phyloP scores from a whole-genome alignment of 2,888 invertebrate genomes.

The Pinctada fucata region DNA sequence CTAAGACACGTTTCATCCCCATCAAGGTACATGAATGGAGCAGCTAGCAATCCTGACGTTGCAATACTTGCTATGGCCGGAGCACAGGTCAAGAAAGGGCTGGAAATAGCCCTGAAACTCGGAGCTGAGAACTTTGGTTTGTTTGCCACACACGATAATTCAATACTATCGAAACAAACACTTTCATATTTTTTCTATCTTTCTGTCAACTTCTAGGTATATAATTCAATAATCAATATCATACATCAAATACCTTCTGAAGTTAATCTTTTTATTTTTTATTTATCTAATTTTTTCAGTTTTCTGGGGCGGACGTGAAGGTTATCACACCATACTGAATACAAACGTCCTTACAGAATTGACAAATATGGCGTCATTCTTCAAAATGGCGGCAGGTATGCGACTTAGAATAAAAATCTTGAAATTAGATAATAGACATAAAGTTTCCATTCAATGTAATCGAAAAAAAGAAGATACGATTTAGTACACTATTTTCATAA shows the following conservation, averaged over 20 bases:
- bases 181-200: no score
- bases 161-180: no score
- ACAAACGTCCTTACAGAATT: slow-evolving; percentile 82
- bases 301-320: slow-evolving; percentile 82
- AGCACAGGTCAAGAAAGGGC: slow-evolving; percentile 81
- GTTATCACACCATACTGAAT: slow-evolving; percentile 81
- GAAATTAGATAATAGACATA: no score
- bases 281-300: slow-evolving; percentile 57
- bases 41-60: slow-evolving; percentile 82
- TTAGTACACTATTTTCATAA: not conserved
- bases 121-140: slow-evolving; percentile 81
- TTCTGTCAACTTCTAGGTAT: no score
- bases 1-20: no score
- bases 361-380: slow-evolving; percentile 81
- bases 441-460: no score
- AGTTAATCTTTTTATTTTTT: not conserved
- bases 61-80: slow-evolving; percentile 81
- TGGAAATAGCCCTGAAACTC: slow-evolving; percentile 82
- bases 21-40: slow-evolving; percentile 81
- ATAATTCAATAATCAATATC: no score
- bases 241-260: no score
- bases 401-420: not conserved
- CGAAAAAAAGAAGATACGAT: no score
- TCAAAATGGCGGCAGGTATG: slow-evolving; percentile 81
- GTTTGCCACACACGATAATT: not conserved